These are phyloP conservation scores for Hirundichthys speculiger DNA, from an alignment of 2,113 vertebrate species.

Conservation along the genomic window DNA sequence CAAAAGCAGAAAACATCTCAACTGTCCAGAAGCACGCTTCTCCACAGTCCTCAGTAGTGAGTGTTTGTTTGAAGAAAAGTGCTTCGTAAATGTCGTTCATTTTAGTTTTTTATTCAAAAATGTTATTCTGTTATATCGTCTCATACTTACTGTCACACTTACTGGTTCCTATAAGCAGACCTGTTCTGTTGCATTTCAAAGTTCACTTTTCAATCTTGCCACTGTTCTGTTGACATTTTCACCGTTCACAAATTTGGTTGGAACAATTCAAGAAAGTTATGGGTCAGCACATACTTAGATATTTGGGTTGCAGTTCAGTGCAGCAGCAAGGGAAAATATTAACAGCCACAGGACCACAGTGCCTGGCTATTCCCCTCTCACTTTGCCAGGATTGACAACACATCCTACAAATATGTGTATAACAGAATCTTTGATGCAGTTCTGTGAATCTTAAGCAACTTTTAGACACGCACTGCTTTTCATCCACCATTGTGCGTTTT, in stretches of 20 bases:
- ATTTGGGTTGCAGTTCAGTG: constrained; percentile 29
- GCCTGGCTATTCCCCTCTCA: neutral
- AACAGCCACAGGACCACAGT: neutral
- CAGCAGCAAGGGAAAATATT: constrained; percentile 36
- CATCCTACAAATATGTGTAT: neutral
- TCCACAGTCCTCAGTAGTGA: constrained; percentile 75
- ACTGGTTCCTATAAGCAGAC: neutral
- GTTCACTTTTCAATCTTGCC: neutral
- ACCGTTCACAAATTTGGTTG: constrained; percentile 37
- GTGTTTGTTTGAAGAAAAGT: constrained; percentile 36
- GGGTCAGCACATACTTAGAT: constrained; percentile 56
- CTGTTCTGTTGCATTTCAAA: neutral
- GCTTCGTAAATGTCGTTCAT: neutral
- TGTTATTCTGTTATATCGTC: no score
- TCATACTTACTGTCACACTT: no score
- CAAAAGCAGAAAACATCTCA: constrained; percentile 84
- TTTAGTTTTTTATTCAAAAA: no score
- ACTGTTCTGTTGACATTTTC: constrained; percentile 30
- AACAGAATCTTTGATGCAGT: neutral
- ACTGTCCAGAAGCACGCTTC: constrained; percentile 83
- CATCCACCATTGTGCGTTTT: no score
- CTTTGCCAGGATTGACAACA: neutral
- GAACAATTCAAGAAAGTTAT: constrained; percentile 40
- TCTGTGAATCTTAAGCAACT: neutral
- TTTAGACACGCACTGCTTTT: no score